Evolutionary conservation across 2,888 invertebrate genomes (phyloP), one percentile per base, ranked within the genome.

Genomic region (Hemistola chrysoprasaria): DNA sequence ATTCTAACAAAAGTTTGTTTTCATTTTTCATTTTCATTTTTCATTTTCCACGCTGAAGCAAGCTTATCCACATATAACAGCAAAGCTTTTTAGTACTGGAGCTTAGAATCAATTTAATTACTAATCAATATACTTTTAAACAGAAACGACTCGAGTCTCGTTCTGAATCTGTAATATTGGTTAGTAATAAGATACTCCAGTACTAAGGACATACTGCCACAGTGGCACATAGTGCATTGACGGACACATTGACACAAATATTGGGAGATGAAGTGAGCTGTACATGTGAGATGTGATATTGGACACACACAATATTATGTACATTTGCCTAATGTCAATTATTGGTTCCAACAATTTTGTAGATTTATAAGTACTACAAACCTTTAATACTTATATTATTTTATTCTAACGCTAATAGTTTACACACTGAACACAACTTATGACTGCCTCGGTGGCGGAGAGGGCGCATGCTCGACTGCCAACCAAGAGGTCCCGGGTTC

Each of bases 241-340:
- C 58, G 38, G 30, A 38, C 30, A 44, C 44, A 50, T 33, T 40
- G 39, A 48, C 41, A 46, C 31, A 52, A 41, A 53, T 36, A 46
- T 31, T 20, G 16, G n/a, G n/a, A n/a, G 32, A 28, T 32, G 32
- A 6, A 20, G 22, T 40, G 31, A 25, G 37, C 24, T 44, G 41
- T 37, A 41, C 8, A 44, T 35, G 41, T 42, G 37, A 42, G 25
- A 10, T 37, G 31, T 35, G 44, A 44, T 45, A 47, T 44, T 48
- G 22, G 53, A 63, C 62, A 52, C 33, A 58, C 52, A 71, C 53
- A 65, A 46, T 48, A n/a, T n/a, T n/a, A 65, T 62, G 51, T 53
- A 52, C 44, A 50, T 29, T 27, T 25, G 34, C 31, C 33, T 27
- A 45, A 47, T 25, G 45, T 47, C 28, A 53, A 41, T 49, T 47